Conservation (phyloP, 2,113 vertebrate genomes). For the Bufo gargarizans region DNA sequence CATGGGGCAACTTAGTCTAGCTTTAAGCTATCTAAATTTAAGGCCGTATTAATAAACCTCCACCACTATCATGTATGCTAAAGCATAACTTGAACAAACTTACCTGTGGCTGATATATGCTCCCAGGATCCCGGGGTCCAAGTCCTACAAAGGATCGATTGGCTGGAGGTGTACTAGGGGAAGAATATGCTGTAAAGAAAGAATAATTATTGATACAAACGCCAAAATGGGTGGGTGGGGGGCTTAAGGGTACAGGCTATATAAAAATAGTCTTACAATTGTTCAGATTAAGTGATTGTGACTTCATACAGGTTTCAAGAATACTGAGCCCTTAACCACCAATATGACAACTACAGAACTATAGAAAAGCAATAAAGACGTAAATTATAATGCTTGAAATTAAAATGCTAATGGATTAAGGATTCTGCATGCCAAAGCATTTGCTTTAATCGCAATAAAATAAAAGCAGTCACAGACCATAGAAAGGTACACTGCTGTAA, state of each 20-base stretch:
- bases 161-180: conserved; percentile 92
- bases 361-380: not conserved
- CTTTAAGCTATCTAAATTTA: too few relatives aligned
- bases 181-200: conserved; percentile 81
- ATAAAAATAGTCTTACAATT: not conserved
- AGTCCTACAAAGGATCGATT: conserved; percentile 94
- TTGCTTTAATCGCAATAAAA: not conserved
- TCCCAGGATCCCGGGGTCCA: conserved; percentile 89
- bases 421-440: not conserved
- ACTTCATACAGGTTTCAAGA: too few relatives aligned
- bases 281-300: not conserved
- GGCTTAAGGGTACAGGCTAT: too few relatives aligned
- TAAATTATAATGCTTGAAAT: not conserved
- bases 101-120: conserved; percentile 97
- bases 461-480: not conserved
- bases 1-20: too few relatives aligned
- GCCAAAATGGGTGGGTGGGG: not conserved
- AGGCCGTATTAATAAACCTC: too few relatives aligned
- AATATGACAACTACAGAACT: not conserved
- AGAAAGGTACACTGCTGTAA: not conserved
- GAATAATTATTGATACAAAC: not conserved
- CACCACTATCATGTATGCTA: too few relatives aligned
- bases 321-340: not conserved
- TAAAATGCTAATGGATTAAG: not conserved
- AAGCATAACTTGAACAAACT: conserved; percentile 63